Evolutionary conservation across 2,113 vertebrate species (phyloP).

Genomic region (Mesitornis unicolor): DNA sequence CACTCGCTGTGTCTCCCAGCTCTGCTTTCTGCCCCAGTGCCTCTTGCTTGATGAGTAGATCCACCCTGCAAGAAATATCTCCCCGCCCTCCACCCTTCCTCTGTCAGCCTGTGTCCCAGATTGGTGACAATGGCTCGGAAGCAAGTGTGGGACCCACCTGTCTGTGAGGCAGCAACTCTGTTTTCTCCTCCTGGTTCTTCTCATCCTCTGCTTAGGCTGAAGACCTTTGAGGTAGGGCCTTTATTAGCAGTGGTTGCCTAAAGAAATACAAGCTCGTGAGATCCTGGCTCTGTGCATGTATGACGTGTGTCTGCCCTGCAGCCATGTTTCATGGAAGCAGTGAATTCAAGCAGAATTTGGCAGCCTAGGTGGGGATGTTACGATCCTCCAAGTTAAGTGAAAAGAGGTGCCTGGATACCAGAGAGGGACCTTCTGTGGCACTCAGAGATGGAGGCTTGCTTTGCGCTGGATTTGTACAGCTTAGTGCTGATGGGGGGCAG

Average conservation of each 20-base stretch:
- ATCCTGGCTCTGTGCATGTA: not conserved
- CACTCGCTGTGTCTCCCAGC: not conserved
- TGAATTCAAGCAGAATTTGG: not conserved
- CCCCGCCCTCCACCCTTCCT: not conserved
- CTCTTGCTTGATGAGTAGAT: not conserved
- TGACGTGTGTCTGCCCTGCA: not conserved
- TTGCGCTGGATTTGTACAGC: not conserved
- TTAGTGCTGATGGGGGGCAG: not conserved
- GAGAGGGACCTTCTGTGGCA: not conserved
- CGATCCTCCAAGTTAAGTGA: not conserved
- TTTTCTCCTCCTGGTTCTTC: not conserved
- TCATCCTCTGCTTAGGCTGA: not conserved
- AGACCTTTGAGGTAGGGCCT: not conserved
- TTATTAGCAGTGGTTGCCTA: not conserved
- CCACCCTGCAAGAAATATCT: not conserved
- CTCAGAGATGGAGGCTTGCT: not conserved
- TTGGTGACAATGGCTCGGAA: rapidly evolving
- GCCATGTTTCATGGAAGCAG: not conserved
- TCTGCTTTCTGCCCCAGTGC: not conserved
- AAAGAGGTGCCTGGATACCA: not conserved
- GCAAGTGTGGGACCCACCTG: not conserved
- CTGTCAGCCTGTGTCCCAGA: not conserved
- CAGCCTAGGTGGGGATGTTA: not conserved
- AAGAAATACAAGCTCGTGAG: not conserved
- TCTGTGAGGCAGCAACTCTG: not conserved